Percentiles rank a stretch among this genome's conserved stretches.
These are phyloP conservation scores for Bovichtus diacanthus DNA, from an alignment of 2,797 vertebrate species.

Conservation along the genomic window DNA sequence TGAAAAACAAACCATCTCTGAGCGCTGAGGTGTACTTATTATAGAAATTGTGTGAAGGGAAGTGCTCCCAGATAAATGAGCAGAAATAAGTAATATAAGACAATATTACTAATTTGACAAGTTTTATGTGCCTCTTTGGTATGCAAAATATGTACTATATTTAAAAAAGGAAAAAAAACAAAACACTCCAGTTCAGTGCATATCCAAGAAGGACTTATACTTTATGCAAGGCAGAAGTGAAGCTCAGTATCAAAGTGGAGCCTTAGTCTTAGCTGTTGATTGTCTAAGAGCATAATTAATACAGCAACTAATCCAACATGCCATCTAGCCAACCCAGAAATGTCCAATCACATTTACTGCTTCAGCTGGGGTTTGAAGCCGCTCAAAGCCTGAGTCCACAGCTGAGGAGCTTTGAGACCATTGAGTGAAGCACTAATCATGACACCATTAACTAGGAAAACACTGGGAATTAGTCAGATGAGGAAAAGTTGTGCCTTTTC, in stretches of 20 bases:
- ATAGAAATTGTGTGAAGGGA: constrained; percentile 33
- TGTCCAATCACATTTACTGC: constrained; percentile 80
- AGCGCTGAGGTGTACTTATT: constrained; percentile 39
- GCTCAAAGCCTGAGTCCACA: constrained; percentile 69
- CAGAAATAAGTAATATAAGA: constrained; percentile 50
- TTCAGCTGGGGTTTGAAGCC: constrained; percentile 69
- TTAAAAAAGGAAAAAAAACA: constrained; percentile 59
- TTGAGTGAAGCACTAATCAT: constrained; percentile 76
- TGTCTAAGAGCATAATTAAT: constrained; percentile 83
- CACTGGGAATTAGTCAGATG: constrained; percentile 82
- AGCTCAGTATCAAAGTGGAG: constrained; percentile 74
- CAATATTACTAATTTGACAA: constrained; percentile 74
- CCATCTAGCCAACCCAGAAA: constrained; percentile 84
- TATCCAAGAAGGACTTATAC: constrained; percentile 63
- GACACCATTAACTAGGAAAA: constrained; percentile 81
- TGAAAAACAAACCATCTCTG: constrained; percentile 48
- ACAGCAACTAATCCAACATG: constrained; percentile 79
- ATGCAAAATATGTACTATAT: constrained; percentile 77
- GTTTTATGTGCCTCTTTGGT: constrained; percentile 66
- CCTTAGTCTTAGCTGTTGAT: constrained; percentile 80
- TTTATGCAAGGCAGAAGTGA: constrained; percentile 52
- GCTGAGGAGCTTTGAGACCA: constrained; percentile 77
- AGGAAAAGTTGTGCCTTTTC: constrained; percentile 79
- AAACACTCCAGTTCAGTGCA: constrained; percentile 50
- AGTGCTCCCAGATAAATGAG: constrained; percentile 38